Conservation (phyloP, 2,888 invertebrate genomes). For the Anoncus sp. region DNA sequence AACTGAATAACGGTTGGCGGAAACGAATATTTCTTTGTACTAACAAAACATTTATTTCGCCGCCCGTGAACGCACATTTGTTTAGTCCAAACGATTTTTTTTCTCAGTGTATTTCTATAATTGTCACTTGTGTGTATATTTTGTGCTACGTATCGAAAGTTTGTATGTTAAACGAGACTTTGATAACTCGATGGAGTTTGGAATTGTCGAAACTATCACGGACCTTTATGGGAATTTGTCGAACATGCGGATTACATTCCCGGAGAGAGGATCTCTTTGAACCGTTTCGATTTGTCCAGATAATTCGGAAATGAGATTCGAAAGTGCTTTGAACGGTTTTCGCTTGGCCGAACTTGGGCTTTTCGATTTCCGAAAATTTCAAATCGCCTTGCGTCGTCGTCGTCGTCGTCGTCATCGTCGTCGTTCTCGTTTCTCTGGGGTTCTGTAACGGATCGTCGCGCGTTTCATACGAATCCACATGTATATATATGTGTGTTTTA, state of each 20-base stretch:
- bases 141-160: conserved; percentile 14
- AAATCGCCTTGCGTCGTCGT: conserved; percentile 5
- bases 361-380: conserved; percentile 51
- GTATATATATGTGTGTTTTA: background rate
- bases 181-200: conserved; percentile 8
- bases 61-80: too few relatives aligned
- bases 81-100: too few relatives aligned
- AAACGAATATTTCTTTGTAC: too few relatives aligned
- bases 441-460: conserved; percentile 37
- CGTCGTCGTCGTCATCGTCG: conserved; percentile 16
- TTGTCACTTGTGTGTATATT: background rate
- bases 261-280: conserved; percentile 11
- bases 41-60: too few relatives aligned
- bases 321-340: conserved; percentile 42
- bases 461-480: background rate
- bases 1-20: too few relatives aligned
- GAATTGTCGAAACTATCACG: conserved; percentile 26
- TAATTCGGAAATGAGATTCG: conserved; percentile 57
- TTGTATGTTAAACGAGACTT: conserved; percentile 20
- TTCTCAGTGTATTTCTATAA: background rate
- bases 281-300: conserved; percentile 38
- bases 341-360: background rate
- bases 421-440: background rate
- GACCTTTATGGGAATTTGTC: conserved; percentile 18
- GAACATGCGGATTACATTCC: conserved; percentile 9